Conservation (phyloP, 2,113 vertebrate genomes). For the Heptranchias perlo region DNA sequence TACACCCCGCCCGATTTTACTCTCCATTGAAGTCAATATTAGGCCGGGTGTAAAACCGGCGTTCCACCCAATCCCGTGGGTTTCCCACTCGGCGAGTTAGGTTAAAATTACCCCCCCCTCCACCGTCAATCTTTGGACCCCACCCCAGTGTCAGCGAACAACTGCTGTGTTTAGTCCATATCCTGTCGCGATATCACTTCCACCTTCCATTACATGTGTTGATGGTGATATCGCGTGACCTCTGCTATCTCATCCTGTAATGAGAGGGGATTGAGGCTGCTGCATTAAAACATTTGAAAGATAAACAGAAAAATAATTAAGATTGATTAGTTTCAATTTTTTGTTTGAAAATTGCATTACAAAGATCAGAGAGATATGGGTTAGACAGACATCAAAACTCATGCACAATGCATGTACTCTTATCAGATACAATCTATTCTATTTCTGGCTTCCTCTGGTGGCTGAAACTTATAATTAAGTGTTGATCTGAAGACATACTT, state of each 20-base stretch:
- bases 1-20: no score
- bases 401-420: background rate
- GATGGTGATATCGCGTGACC: background rate
- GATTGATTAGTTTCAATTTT: background rate
- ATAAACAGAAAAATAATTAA: background rate
- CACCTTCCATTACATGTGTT: background rate
- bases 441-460: background rate
- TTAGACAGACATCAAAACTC: background rate
- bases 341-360: background rate
- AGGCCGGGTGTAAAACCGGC: no score
- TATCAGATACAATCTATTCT: background rate
- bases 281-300: background rate
- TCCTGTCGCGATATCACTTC: background rate
- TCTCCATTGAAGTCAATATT: background rate
- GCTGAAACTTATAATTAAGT: background rate
- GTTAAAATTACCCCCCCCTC: no score
- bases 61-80: background rate
- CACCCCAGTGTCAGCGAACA: no score
- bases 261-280: background rate
- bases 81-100: background rate
- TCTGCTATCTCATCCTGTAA: background rate
- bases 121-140: no score
- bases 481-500: background rate
- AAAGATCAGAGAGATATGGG: background rate
- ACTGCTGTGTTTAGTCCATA: background rate